phyloP scores from a whole-genome alignment of 64 coral and sea anemone genomes.

The Porites lutea region DNA sequence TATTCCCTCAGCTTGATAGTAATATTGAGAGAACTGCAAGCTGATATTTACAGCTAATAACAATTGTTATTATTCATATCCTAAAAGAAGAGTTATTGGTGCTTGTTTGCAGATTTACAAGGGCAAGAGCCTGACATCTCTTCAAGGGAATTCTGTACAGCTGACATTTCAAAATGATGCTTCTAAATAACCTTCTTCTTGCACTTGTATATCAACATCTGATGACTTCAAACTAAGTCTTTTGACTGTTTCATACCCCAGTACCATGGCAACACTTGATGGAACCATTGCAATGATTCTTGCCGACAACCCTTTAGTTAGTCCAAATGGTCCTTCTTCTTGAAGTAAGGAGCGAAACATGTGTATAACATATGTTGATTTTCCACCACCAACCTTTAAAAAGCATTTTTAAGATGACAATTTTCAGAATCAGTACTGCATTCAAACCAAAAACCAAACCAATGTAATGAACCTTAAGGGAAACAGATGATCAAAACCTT shows the following conservation, averaged over 20 bases:
- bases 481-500: too few species aligned
- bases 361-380: constrained; percentile 61
- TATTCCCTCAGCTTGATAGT: too few species aligned
- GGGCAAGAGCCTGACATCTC: too few species aligned
- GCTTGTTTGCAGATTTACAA: too few species aligned
- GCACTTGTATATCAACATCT: constrained; percentile 64
- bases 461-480: too few species aligned
- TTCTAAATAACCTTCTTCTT: constrained; percentile 88
- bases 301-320: constrained; percentile 91
- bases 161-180: constrained; percentile 29
- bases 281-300: constrained; percentile 90
- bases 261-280: constrained; percentile 89
- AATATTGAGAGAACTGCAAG: too few species aligned
- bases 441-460: too few species aligned
- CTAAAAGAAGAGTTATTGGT: too few species aligned
- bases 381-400: constrained; percentile 91
- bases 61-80: too few species aligned
- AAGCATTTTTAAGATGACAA: not conserved
- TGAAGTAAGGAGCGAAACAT: constrained; percentile 80
- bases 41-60: too few species aligned
- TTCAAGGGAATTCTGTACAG: not conserved
- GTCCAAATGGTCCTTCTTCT: constrained; percentile 82
- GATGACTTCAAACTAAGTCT: constrained; percentile 90
- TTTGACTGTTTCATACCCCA: constrained; percentile 98
- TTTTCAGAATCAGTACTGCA: too few species aligned